A percentile compares a stretch with the other conserved stretches of the same genome.
Evolutionary conservation across 1,140 invertebrate genomes (phyloP).

Genomic region (Forficula auricularia): DNA sequence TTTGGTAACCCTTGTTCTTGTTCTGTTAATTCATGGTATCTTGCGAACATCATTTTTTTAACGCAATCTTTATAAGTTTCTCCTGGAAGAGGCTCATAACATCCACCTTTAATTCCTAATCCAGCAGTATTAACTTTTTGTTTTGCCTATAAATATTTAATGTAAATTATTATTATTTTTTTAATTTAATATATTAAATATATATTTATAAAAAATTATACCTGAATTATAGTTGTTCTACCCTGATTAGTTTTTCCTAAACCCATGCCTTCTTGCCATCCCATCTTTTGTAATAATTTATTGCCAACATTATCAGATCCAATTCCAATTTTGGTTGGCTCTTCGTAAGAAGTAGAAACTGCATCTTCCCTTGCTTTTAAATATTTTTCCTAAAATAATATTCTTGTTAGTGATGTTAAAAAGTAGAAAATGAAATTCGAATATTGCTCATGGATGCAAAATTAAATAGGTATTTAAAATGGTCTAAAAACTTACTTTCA

Average conservation of each 20-base stretch:
- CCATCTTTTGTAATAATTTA: slow-evolving; percentile 93
- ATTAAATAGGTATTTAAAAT: too few species aligned
- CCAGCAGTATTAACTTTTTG: slow-evolving; percentile 48
- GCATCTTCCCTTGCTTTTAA: slow-evolving; percentile 34
- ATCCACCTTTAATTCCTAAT: slow-evolving; percentile 51
- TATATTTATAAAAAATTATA: slow-evolving; percentile 11
- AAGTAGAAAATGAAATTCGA: not conserved
- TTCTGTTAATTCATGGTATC: slow-evolving; percentile 50
- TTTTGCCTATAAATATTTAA: slow-evolving; percentile 29
- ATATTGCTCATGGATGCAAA: too few species aligned
- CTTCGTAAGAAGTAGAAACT: slow-evolving; percentile 32
- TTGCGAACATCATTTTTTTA: slow-evolving; percentile 74
- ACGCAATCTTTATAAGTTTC: slow-evolving; percentile 82
- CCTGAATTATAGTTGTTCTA: slow-evolving; percentile 78
- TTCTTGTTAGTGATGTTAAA: not conserved
- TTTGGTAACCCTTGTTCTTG: slow-evolving; percentile 7
- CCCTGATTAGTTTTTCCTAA: slow-evolving; percentile 85
- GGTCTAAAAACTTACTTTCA: slow-evolving; percentile 30
- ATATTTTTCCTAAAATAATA: slow-evolving; percentile 33
- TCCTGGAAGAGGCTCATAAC: slow-evolving; percentile 55
- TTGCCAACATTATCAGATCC: slow-evolving; percentile 79
- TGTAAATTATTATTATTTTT: not conserved
- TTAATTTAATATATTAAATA: not conserved
- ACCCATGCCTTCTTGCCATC: slow-evolving; percentile 91
- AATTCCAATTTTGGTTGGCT: slow-evolving; percentile 53